Evolutionary conservation across 2,113 vertebrate species (phyloP), one percentile per base, ranked within the genome.

Genomic region (Forbesichthys papilliferus): DNA sequence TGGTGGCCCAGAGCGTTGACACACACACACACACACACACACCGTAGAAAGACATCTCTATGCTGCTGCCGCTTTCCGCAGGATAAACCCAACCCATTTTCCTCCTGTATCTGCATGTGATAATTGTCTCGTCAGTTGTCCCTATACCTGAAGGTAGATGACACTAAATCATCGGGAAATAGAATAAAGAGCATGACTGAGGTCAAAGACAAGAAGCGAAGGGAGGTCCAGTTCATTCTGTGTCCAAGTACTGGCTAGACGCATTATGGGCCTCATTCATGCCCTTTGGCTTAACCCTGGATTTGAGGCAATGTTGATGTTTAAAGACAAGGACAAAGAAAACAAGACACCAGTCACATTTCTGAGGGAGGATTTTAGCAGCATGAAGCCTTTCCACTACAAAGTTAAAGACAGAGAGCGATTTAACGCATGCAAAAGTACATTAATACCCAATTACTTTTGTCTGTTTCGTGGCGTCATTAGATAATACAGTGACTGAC

Each of bases 1-100:
- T 79, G 66, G 68, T 61, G 58, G 75, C 72, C 75, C 14, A 60
- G 46, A 68, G 49, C 5, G 14, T 46, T 36, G 27, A 5, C 34
- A 55, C 59, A 63, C 62, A 49, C 57, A 34, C 10, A 47, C 20
- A 66, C 11, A 56, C n/a, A 61, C 48, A 62, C 56, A 53, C 34
- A 33, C 55, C 4, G 46, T 18, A 20, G 13, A 48, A 9, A 70
- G 36, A 11, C 56, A 57, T 65, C 63, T 46, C 5, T 54, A 66
- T 54, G 52, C 16, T 33, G 51, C 46, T 48, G 60, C 55, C 42
- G 11, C 52, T 33, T 66, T 33, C 73, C 58, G 75, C 3, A 56
- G 61, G 55, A 47, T 64, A 63, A 33, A 56, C 16, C 34, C 7
- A 9, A 27, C 0, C 48, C 27, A 57, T 66, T 12, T n/a, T 27